A percentile compares a stretch with the other conserved stretches of the same genome.
Evolutionary conservation across 2,797 vertebrate species (phyloP).

Genomic region (Enteromius unitaeniatus): DNA sequence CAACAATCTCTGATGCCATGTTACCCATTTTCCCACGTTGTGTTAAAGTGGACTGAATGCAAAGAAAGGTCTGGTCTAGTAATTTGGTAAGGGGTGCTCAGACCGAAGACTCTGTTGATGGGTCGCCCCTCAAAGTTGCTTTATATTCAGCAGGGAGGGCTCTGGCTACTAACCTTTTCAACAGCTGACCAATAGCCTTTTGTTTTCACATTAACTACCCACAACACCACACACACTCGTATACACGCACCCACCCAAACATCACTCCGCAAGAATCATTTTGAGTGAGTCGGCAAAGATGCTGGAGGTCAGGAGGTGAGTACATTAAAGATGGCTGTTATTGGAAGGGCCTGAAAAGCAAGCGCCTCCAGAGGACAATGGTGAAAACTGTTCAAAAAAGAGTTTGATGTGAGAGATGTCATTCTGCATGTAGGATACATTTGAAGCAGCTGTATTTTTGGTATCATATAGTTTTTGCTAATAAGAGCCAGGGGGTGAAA

Average conservation of each 20-base stretch:
- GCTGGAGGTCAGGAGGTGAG: conserved; percentile 58
- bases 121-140: conserved; percentile 70
- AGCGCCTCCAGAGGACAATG: conserved; percentile 27
- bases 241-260: conserved; percentile 54
- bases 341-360: conserved; percentile 54
- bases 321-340: conserved; percentile 55
- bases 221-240: conserved; percentile 49
- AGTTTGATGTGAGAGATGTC: conserved; percentile 7
- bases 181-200: conserved; percentile 66
- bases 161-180: conserved; percentile 65
- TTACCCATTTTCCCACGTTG: conserved; percentile 69
- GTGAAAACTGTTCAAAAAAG: conserved; percentile 26
- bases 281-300: conserved; percentile 49
- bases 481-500: no score
- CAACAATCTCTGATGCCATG: conserved; percentile 87
- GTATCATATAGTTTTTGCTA: neutral
- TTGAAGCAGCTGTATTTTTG: neutral
- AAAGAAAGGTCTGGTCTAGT: neutral
- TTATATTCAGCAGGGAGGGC: conserved; percentile 75
- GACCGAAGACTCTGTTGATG: conserved; percentile 66
- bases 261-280: conserved; percentile 63
- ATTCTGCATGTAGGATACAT: neutral
- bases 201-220: conserved; percentile 51
- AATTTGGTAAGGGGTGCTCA: conserved; percentile 1
- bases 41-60: neutral